phyloP scores from a whole-genome alignment of 2,113 vertebrate species.

The Aldabrachelys gigantea region DNA sequence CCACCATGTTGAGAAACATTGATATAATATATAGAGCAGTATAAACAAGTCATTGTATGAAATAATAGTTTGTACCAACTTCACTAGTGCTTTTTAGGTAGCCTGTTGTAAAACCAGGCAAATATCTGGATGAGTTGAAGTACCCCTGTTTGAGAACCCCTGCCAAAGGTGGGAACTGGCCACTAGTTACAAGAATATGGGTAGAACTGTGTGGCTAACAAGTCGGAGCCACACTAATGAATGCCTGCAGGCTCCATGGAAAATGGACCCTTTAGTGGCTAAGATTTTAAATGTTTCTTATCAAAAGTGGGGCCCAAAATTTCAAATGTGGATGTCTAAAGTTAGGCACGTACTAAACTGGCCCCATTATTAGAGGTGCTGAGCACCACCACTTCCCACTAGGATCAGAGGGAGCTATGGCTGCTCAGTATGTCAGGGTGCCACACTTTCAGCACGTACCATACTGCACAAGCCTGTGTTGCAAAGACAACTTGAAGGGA shows the following conservation, averaged over 20 bases:
- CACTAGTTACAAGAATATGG: fast-evolving
- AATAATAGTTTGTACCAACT: too few relatives aligned
- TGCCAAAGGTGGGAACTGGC: background rate
- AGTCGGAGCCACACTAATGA: background rate
- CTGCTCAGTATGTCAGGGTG: background rate
- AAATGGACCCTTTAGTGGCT: background rate
- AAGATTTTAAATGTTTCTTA: background rate
- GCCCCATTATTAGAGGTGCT: background rate
- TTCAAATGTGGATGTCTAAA: background rate
- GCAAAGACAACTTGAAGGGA: fast-evolving
- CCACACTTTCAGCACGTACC: fast-evolving
- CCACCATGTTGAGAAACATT: too few relatives aligned
- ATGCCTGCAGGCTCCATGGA: background rate
- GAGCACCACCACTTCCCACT: background rate
- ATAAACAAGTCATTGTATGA: too few relatives aligned
- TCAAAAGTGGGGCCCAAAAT: background rate
- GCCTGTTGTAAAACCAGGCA: too few relatives aligned
- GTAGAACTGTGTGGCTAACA: background rate
- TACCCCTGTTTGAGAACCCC: too few relatives aligned
- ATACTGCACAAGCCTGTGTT: background rate
- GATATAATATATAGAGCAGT: too few relatives aligned
- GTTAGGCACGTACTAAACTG: background rate
- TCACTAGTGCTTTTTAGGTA: too few relatives aligned
- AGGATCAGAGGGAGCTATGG: background rate
- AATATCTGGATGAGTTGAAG: too few relatives aligned